phyloP scores from a whole-genome alignment of 2,797 vertebrate species.

The Tolypeutes matacus region DNA sequence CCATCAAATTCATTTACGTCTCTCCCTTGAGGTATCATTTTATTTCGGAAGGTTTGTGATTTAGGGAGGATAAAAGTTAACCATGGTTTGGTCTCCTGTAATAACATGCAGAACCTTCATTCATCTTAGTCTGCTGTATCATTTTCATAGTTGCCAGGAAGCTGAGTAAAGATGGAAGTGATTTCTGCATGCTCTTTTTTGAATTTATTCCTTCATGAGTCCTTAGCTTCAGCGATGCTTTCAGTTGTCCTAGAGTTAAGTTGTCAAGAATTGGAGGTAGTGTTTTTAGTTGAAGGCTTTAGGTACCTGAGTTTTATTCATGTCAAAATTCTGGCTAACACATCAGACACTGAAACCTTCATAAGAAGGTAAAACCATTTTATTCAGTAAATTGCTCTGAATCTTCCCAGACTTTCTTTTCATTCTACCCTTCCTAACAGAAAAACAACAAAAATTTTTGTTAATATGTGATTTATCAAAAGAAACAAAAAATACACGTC shows the following conservation, averaged over 20 bases:
- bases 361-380: slow-evolving; percentile 32
- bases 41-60: slow-evolving; percentile 15
- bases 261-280: slow-evolving; percentile 26
- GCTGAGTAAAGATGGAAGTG: neutral
- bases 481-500: neutral
- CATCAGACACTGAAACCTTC: slow-evolving; percentile 35
- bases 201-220: slow-evolving; percentile 49
- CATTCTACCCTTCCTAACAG: neutral
- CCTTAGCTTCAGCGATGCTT: slow-evolving; percentile 12
- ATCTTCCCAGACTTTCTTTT: slow-evolving; percentile 1
- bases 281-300: slow-evolving; percentile 47
- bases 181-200: neutral
- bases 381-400: slow-evolving; percentile 56
- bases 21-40: neutral
- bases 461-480: slow-evolving; percentile 44
- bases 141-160: slow-evolving; percentile 45
- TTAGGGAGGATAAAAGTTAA: neutral
- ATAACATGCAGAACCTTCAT: neutral
- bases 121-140: slow-evolving; percentile 1
- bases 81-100: neutral
- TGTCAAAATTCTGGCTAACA: slow-evolving; percentile 9
- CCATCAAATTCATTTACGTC: slow-evolving; percentile 35
- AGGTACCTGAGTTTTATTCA: slow-evolving; percentile 35
- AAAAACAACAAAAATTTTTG: slow-evolving; percentile 22
- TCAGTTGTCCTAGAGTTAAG: slow-evolving; percentile 24